Percentiles rank a stretch among this genome's conserved stretches.
Evolutionary conservation across 2,888 invertebrate species (phyloP).

Genomic region (Drymonia ruficornis): DNA sequence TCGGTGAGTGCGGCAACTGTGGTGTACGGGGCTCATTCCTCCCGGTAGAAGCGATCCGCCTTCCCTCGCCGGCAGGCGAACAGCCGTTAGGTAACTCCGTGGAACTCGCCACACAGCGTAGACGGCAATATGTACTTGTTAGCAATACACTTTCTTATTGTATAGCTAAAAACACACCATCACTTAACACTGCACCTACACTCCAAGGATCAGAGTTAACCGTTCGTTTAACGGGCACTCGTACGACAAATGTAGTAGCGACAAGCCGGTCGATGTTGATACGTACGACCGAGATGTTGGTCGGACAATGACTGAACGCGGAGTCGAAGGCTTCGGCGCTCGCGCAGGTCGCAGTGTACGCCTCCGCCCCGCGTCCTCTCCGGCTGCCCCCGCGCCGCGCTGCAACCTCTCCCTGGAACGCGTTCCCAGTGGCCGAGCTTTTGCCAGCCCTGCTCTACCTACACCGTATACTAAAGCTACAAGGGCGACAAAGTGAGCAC

Average conservation of each 20-base stretch:
- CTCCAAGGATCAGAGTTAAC: constrained; percentile 71
- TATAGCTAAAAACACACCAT: constrained; percentile 82
- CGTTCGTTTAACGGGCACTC: constrained; percentile 75
- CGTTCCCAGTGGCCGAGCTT: constrained; percentile 68
- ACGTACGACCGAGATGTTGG: constrained; percentile 76
- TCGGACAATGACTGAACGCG: constrained; percentile 80
- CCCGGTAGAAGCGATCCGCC: constrained; percentile 77
- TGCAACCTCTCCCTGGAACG: constrained; percentile 58
- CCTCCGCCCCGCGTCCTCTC: constrained; percentile 35
- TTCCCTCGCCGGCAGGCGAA: constrained; percentile 80
- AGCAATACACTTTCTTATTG: constrained; percentile 79
- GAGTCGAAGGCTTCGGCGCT: constrained; percentile 68
- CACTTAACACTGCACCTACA: constrained; percentile 78
- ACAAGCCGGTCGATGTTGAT: constrained; percentile 62
- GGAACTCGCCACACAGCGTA: constrained; percentile 68
- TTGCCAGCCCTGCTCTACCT: constrained; percentile 66
- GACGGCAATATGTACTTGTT: constrained; percentile 69
- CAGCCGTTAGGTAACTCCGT: constrained; percentile 76
- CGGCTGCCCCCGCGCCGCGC: constrained; percentile 36
- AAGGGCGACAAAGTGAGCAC: constrained; percentile 63
- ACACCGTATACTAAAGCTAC: constrained; percentile 59
- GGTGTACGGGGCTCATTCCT: constrained; percentile 83
- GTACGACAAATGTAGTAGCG: constrained; percentile 73
- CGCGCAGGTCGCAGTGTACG: constrained; percentile 59
- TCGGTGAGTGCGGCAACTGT: constrained; percentile 80